These are phyloP conservation scores for Stichodactyla mertensii DNA, from an alignment of 64 coral and sea anemone species.

Conservation along the genomic window DNA sequence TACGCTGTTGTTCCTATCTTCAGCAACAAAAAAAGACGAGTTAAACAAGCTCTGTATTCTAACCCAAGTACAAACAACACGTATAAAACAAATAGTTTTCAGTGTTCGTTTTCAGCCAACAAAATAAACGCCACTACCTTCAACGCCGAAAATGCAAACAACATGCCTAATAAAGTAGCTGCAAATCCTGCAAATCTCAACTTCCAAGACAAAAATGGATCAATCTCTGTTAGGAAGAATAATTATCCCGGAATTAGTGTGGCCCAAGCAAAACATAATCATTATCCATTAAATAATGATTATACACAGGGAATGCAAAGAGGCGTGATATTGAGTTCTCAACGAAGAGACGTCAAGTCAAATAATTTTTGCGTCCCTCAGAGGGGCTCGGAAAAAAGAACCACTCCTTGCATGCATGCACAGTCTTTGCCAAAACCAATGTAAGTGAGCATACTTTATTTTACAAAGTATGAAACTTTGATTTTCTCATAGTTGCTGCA, in stretches of 20 bases:
- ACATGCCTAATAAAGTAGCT: neutral
- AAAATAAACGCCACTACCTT: neutral
- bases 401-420: neutral
- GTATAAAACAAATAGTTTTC: neutral
- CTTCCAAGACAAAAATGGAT: neutral
- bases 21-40: slow-evolving; percentile 46
- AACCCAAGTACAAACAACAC: slow-evolving; percentile 39
- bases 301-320: neutral
- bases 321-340: neutral
- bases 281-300: too few relatives aligned
- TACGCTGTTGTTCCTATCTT: slow-evolving; percentile 47
- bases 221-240: neutral
- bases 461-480: too few relatives aligned
- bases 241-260: neutral
- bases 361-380: neutral
- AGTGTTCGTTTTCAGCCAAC: slow-evolving; percentile 6
- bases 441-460: neutral
- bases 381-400: neutral
- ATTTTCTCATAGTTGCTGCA: too few relatives aligned
- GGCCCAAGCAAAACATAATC: neutral
- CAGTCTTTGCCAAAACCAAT: neutral
- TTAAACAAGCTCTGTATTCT: slow-evolving; percentile 58
- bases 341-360: neutral
- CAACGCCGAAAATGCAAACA: neutral
- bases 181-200: too few relatives aligned